A percentile compares a stretch with the other conserved stretches of the same genome.
phyloP scores from a whole-genome alignment of 2,888 invertebrate species.

The Caradrina kadenii region DNA sequence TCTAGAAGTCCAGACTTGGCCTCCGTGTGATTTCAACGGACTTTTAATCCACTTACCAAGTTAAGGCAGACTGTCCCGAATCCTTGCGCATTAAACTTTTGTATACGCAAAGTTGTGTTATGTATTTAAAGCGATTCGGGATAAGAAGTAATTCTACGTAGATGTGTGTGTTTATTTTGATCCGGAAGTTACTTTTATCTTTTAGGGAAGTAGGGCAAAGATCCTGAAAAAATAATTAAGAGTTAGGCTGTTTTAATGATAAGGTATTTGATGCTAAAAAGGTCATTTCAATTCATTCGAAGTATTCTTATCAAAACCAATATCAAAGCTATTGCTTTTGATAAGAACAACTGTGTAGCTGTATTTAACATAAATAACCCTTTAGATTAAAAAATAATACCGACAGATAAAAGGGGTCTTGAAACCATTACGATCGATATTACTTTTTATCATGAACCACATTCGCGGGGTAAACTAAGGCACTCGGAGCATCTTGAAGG shows the following conservation, averaged over 20 bases:
- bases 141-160: conserved; percentile 38
- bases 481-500: conserved; percentile 29
- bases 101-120: conserved; percentile 43
- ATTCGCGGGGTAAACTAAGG: conserved; percentile 6
- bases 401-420: not conserved
- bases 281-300: not conserved
- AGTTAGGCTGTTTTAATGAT: not conserved
- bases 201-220: not conserved
- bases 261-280: not conserved
- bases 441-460: conserved; percentile 41
- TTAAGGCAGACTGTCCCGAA: conserved; percentile 43
- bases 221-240: too few species aligned
- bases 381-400: conserved; percentile 5
- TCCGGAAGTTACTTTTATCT: conserved; percentile 1
- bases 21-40: conserved; percentile 38
- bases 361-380: not conserved
- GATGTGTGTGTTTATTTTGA: conserved; percentile 22
- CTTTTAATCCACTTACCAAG: conserved; percentile 59
- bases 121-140: conserved; percentile 53
- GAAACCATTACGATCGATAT: conserved; percentile 20
- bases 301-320: too few species aligned
- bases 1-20: conserved; percentile 32
- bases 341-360: not conserved
- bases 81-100: conserved; percentile 41
- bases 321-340: not conserved